Evolutionary conservation across 2,113 vertebrate species (phyloP), one percentile per base, ranked within the genome.

Genomic region (Colossoma macropomum): DNA sequence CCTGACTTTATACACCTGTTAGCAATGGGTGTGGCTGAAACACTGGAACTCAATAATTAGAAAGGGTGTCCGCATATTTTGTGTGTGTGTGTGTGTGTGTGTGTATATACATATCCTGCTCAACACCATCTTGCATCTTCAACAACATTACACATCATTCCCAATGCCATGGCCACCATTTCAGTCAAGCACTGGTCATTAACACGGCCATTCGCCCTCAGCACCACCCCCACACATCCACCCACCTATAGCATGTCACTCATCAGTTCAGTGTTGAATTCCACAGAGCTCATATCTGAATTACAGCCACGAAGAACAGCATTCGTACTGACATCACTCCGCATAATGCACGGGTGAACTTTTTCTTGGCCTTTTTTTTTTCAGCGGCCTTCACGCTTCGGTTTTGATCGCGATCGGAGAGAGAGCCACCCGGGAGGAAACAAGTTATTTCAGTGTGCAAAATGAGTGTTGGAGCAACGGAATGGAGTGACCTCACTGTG

Each of bases 391-490:
- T 59, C 8, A 21, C 7, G 23, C 23, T 15, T 59, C n/a, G n/a
- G n/a, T n/a, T n/a, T n/a, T n/a, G n/a, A n/a, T n/a, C n/a, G n/a
- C n/a, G n/a, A n/a, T n/a, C n/a, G n/a, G n/a, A 1, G n/a, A 62
- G 59, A 62, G 59, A 62, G 59, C 59, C 34, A 60, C 54, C 68
- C 10, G 34, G 41, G 12, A 52, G 28, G 30, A 28, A n/a, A 10
- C 25, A 4, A 62, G 25, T 62, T 27, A 62, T 25, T 62, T 62
- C 85, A 75, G 75, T 50, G 77, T 69, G 50, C 66, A 80, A 85
- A 85, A 87, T 77, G 85, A 89, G 88, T 89, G 73, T 88, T 71
- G 82, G 59, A 32, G 60, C 70, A 45, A 8, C 71, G 60, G 75
- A 83, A 66, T 62, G 59, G 73, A 82, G 54, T 78, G 78, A 84